Evolutionary conservation across 2,888 invertebrate genomes (phyloP), one percentile per base, ranked within the genome.

Genomic region (Spilosoma lubricipeda): DNA sequence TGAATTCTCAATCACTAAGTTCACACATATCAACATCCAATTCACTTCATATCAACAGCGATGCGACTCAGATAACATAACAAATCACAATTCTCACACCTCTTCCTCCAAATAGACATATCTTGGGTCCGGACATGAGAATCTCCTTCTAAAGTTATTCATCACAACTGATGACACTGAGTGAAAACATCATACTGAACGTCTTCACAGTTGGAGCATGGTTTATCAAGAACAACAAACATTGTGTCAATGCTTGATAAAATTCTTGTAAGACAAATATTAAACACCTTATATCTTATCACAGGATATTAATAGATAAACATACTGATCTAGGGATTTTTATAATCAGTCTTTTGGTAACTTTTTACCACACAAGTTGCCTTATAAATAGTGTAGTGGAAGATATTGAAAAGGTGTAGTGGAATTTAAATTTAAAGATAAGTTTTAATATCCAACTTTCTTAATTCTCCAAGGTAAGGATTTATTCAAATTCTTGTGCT

Each of bases 201-300:
- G 70, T 74, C 81, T 77, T 59, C 80, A 76, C 75, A 56, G 63
- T 74, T 80, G 73, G 74, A 78, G 80, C 72, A 76, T 77, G 78
- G 78, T 84, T 85, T 86, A 90, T 88, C 89, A 85, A 79, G 72
- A 82, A 87, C 90, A 89, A 90, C 85, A 90, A 90, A 90, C 86
- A 90, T 81, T 87, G 87, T 84, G 84, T 84, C 80, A 80, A 86
- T 84, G 80, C 78, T 80, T 85, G 87, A 88, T 86, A 89, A 82
- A 77, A 78, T 68, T 75, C 82, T 84, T 82, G 81, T 67, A 79
- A 82, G 81, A 82, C 83, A 86, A 87, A 86, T 80, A 87, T 76
- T 69, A 77, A 77, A 76, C 77, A 73, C 77, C 20, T 74, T 77
- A 76, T 90, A 92, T 92, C 92, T 93, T 91, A 93, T 93, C 91